A percentile compares a stretch with the other conserved stretches of the same genome.
Conservation (phyloP, 2,113 vertebrate genomes). For the Petrocephalus zakoni region DNA sequence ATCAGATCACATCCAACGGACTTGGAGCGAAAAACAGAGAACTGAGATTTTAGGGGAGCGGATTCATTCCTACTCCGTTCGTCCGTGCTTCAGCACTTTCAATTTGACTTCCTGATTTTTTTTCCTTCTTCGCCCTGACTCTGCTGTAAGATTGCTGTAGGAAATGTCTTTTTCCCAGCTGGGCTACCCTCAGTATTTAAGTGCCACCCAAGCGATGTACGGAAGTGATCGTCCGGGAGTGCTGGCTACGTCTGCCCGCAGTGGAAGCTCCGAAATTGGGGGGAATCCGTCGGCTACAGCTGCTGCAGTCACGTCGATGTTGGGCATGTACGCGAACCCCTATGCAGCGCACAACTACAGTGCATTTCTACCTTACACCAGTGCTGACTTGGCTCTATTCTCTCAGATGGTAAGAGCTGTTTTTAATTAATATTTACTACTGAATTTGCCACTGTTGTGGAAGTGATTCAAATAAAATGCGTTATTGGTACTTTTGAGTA, state of each 20-base stretch:
- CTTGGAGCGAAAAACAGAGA: constrained; percentile 59
- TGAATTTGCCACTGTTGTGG: background rate
- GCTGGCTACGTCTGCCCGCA: constrained; percentile 74
- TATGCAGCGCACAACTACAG: constrained; percentile 89
- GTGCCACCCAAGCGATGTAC: constrained; percentile 85
- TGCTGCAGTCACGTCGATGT: constrained; percentile 78
- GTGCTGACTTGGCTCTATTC: constrained; percentile 88
- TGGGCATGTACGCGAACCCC: constrained; percentile 91
- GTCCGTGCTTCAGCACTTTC: constrained; percentile 22
- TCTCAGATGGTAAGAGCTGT: constrained; percentile 87
- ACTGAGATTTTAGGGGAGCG: constrained; percentile 63
- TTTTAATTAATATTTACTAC: background rate
- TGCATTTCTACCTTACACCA: constrained; percentile 92
- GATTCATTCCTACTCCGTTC: constrained; percentile 47
- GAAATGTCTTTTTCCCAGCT: constrained; percentile 95
- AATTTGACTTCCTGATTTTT: constrained; percentile 29
- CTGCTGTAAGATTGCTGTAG: constrained; percentile 48
- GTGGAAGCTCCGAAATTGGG: constrained; percentile 73
- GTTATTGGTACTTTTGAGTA: background rate
- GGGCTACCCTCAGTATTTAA: constrained; percentile 90
- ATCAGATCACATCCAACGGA: constrained; percentile 94
- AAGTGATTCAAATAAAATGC: background rate
- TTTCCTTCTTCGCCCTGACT: constrained; percentile 42
- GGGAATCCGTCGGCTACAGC: constrained; percentile 73
- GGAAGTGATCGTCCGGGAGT: constrained; percentile 80